phyloP scores from a whole-genome alignment of 2,113 vertebrate species.

The Psittacula cyanocephala region DNA sequence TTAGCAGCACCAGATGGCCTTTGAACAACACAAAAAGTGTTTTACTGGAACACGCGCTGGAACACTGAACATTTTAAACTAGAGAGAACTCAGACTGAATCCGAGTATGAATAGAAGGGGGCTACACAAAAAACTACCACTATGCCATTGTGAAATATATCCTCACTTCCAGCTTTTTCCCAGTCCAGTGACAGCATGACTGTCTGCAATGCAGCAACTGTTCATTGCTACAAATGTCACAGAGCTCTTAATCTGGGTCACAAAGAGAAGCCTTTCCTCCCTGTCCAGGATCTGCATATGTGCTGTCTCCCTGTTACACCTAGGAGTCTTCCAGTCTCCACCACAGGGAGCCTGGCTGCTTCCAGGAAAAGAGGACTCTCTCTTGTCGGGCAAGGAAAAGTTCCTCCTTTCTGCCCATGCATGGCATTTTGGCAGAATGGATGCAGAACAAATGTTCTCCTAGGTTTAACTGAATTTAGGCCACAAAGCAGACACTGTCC shows the following conservation, averaged over 20 bases:
- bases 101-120: not conserved
- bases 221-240: not conserved
- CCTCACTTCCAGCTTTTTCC: not conserved
- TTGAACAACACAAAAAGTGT: not conserved
- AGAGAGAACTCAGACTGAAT: not conserved
- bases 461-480: not conserved
- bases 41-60: not conserved
- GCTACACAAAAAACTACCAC: not conserved
- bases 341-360: not conserved
- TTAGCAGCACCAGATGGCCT: not conserved
- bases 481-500: not conserved
- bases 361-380: not conserved
- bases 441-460: not conserved
- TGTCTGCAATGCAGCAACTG: not conserved
- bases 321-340: not conserved
- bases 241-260: not conserved
- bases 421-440: not conserved
- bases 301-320: not conserved
- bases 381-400: not conserved
- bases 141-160: not conserved
- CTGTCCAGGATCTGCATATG: too few species aligned
- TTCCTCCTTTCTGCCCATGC: not conserved
- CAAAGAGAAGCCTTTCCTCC: not conserved
- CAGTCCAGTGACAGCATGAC: fast-evolving
- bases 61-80: not conserved